These are phyloP conservation scores for Tipula unca DNA, from an alignment of 2,888 invertebrate species.

Conservation along the genomic window DNA sequence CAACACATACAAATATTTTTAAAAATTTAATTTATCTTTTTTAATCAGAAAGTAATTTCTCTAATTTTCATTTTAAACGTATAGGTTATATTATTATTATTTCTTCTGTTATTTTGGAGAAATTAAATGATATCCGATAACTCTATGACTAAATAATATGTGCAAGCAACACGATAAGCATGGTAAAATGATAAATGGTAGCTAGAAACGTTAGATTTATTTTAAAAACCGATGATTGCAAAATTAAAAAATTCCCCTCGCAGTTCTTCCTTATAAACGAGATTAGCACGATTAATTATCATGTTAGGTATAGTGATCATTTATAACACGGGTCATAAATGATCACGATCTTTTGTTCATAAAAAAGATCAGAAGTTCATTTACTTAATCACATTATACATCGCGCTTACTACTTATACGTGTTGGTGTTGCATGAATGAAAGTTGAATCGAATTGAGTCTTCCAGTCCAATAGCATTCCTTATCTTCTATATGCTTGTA, in stretches of 20 bases:
- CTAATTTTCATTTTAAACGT: background rate
- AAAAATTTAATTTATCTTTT: background rate
- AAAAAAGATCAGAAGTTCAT: too few relatives aligned
- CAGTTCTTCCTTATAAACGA: background rate
- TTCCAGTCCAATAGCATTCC: too few relatives aligned
- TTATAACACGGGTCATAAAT: too few relatives aligned
- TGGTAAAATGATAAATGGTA: background rate
- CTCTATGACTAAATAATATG: too few relatives aligned
- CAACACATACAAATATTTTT: background rate
- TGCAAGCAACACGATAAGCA: background rate
- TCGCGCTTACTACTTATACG: too few relatives aligned
- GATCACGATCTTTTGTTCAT: too few relatives aligned
- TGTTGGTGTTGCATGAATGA: too few relatives aligned
- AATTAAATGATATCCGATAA: background rate
- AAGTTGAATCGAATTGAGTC: too few relatives aligned
- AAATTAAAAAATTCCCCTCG: background rate
- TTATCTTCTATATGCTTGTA: too few relatives aligned
- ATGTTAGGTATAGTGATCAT: background rate
- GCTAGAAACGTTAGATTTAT: too few relatives aligned
- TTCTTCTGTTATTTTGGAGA: background rate
- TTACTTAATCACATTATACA: too few relatives aligned
- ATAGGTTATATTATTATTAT: background rate
- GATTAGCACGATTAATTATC: background rate
- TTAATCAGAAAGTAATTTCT: background rate
- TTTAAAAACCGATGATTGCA: background rate